Conservation (phyloP, 2,113 vertebrate genomes). For the Eubucco bourcierii region DNA sequence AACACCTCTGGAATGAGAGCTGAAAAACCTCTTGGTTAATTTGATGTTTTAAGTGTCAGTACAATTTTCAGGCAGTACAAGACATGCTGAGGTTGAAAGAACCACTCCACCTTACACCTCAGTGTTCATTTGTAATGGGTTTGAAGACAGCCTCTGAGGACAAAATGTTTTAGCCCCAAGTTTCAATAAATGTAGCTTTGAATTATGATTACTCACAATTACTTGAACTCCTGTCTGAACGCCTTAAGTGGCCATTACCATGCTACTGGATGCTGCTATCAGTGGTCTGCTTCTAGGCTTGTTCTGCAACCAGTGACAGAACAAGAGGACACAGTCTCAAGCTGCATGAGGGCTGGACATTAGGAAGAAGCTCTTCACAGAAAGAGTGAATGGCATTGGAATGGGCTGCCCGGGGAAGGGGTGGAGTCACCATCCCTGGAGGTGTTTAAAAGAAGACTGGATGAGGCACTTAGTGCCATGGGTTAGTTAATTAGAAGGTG, state of each 20-base stretch:
- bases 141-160: background rate
- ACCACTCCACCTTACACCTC: background rate
- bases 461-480: too few species aligned
- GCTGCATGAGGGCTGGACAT: too few species aligned
- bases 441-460: too few species aligned
- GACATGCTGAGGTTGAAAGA: background rate
- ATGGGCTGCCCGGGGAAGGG: too few species aligned
- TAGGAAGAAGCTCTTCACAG: too few species aligned
- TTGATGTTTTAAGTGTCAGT: background rate
- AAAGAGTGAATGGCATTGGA: too few species aligned
- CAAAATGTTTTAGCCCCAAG: background rate
- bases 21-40: conserved; percentile 1
- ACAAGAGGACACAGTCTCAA: too few species aligned
- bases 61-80: background rate
- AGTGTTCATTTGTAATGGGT: background rate
- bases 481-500: too few species aligned
- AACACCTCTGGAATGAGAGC: conserved; percentile 3
- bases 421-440: too few species aligned
- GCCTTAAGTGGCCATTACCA: background rate
- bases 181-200: background rate
- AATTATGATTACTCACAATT: background rate
- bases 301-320: too few species aligned
- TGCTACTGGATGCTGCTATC: rapidly evolving
- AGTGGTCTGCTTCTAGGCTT: background rate
- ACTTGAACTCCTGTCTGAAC: background rate